These are phyloP conservation scores for Pseudomyrmex pallidus DNA, from an alignment of 1,140 invertebrate species.

Conservation along the genomic window DNA sequence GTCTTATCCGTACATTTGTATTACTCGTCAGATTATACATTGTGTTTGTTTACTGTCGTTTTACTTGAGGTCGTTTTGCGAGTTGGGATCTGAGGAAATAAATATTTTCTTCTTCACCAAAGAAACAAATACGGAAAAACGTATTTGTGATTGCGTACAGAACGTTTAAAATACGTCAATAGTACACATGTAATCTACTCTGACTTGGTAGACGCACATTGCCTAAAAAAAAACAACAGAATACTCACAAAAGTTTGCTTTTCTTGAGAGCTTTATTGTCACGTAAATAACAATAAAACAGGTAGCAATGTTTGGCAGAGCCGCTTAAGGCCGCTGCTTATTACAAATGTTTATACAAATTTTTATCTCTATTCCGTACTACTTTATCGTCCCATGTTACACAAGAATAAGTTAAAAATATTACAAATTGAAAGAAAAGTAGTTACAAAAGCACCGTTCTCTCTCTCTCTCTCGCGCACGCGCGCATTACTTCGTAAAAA, in stretches of 20 bases:
- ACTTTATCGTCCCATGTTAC: constrained; percentile 40
- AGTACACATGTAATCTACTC: too few relatives aligned
- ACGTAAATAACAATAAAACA: constrained; percentile 76
- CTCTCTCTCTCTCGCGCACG: constrained; percentile 6
- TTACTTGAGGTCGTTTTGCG: too few relatives aligned
- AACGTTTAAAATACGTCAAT: too few relatives aligned
- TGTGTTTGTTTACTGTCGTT: too few relatives aligned
- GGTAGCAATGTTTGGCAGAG: constrained; percentile 62
- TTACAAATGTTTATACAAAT: constrained; percentile 78
- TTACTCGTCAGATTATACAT: too few relatives aligned
- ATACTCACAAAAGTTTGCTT: neutral
- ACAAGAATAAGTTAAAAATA: constrained; percentile 33
- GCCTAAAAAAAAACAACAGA: too few relatives aligned
- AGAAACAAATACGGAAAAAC: too few relatives aligned
- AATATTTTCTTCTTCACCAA: too few relatives aligned
- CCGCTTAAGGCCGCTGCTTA: constrained; percentile 64
- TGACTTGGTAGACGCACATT: too few relatives aligned
- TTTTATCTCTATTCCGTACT: constrained; percentile 59
- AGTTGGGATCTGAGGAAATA: too few relatives aligned
- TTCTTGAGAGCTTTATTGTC: constrained; percentile 77
- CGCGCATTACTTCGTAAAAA: constrained; percentile 24
- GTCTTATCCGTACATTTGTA: too few relatives aligned
- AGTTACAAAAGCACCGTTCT: constrained; percentile 54
- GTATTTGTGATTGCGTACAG: too few relatives aligned
- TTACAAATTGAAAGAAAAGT: constrained; percentile 53